phyloP scores from a whole-genome alignment of 1,140 invertebrate genomes.

The Listronotus oregonensis region DNA sequence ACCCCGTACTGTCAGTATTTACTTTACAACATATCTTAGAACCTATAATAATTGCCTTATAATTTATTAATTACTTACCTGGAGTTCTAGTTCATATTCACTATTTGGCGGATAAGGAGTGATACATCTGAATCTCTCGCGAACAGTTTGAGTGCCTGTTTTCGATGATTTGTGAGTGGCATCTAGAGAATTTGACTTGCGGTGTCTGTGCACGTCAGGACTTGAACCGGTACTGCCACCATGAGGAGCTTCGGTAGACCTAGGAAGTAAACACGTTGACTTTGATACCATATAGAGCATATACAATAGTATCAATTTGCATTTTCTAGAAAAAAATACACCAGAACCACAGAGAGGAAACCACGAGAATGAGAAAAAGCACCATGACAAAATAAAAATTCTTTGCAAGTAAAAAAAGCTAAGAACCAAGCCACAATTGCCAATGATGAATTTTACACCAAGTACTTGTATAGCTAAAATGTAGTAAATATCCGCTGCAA shows the following conservation, averaged over 20 bases:
- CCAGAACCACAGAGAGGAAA: too few species aligned
- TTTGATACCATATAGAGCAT: neutral
- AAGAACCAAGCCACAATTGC: too few species aligned
- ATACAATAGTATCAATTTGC: neutral
- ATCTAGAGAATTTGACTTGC: constrained; percentile 81
- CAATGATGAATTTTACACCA: too few species aligned
- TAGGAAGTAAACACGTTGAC: constrained; percentile 14
- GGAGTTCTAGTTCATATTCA: constrained; percentile 87
- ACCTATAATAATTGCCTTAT: too few species aligned
- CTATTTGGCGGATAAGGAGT: constrained; percentile 94
- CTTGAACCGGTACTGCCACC: constrained; percentile 48
- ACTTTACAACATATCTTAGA: too few species aligned
- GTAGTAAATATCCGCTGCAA: too few species aligned
- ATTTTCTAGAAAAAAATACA: too few species aligned
- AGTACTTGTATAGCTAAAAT: too few species aligned
- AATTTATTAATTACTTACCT: constrained; percentile 55
- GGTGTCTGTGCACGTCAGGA: constrained; percentile 62
- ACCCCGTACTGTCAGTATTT: too few species aligned
- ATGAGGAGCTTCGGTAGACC: constrained; percentile 45
- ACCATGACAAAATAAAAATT: too few species aligned
- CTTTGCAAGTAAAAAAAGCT: too few species aligned
- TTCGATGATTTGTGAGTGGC: constrained; percentile 60
- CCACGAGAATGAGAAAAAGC: too few species aligned
- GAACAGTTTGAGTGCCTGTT: constrained; percentile 60
- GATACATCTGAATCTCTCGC: constrained; percentile 84